Evolutionary conservation across 2,113 vertebrate species (phyloP).

Genomic region (Danio rerio): GRCz12tu NC_133187.1:25517501-25518000

Average conservation of each 20-base stretch:
- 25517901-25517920: no score
- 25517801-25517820: no score
- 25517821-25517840: no score
- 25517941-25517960: no score
- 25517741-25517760: not conserved
- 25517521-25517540: not conserved
- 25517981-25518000: no score
- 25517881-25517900: no score
- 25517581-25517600: slow-evolving; percentile 11
- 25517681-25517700: slow-evolving; percentile 30
- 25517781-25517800: not conserved
- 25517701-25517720: slow-evolving; percentile 8
- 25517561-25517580: not conserved
- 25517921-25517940: no score
- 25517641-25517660: slow-evolving; percentile 41
- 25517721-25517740: not conserved
- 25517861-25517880: no score
- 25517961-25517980: no score
- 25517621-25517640: slow-evolving; percentile 47
- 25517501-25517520: no score
- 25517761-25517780: not conserved
- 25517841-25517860: no score
- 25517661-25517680: slow-evolving; percentile 16
- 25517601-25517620: slow-evolving; percentile 6
- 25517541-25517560: not conserved